Evolutionary conservation across 1,140 invertebrate species (phyloP).

Genomic region (Drosophila sulfurigaster): DNA sequence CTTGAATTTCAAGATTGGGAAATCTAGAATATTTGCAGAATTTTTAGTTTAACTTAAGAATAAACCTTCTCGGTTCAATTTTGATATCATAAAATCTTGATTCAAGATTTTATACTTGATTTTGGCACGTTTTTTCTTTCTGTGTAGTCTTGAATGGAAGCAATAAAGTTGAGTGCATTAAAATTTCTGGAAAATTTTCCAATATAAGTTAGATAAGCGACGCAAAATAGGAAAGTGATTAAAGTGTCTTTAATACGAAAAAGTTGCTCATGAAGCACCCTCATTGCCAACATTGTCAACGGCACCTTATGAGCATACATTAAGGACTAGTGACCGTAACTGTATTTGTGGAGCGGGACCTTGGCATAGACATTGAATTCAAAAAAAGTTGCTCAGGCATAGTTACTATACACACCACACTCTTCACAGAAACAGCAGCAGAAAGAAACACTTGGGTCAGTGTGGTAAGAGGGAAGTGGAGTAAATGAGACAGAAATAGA

Average conservation of each 20-base stretch:
- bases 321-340: slow-evolving; percentile 35
- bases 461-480: not conserved
- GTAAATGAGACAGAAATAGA: not conserved
- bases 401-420: not conserved
- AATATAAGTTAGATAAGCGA: not conserved
- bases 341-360: slow-evolving; percentile 22
- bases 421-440: not conserved
- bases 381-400: slow-evolving; percentile 44
- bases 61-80: no score
- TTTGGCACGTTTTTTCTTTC: no score
- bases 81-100: no score
- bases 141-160: not conserved
- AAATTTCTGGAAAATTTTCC: not conserved
- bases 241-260: not conserved
- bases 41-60: no score
- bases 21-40: no score
- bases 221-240: not conserved
- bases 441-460: not conserved
- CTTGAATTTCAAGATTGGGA: no score
- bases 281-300: slow-evolving; percentile 14
- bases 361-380: slow-evolving; percentile 68
- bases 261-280: slow-evolving; percentile 29
- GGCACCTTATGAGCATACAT: slow-evolving; percentile 40
- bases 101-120: no score
- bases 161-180: not conserved